Base-by-base conservation (phyloP, 2,113 vertebrate genomes). In the Microcebus griseorufus region DNA sequence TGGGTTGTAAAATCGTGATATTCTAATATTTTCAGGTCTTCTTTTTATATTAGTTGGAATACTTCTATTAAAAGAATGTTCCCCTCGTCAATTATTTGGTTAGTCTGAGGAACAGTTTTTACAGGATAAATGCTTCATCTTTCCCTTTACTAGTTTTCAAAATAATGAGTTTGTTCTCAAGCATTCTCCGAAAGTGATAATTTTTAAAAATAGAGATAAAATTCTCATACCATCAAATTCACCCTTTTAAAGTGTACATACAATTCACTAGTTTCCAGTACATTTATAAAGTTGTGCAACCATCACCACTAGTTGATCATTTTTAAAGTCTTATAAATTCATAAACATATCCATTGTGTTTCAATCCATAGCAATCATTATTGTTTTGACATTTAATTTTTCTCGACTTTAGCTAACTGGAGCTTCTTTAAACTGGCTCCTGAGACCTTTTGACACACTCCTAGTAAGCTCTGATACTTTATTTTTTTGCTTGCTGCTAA, bases 141-240 rank as follows among this genome's bases (percentile, higher is more conserved):
- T 96, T 58, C 42, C 78, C 27, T 93, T 97, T 73, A 93, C 37
- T 86, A 72, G 72, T 96, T 96, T 95, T 92, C 75, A 90, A 92
- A 92, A 78, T 92, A 95, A 67, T 82, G 51, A 80, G 17, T 90
- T 88, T 62, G 60, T 92, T 96, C 62, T 83, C 39, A 86, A 89
- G 34, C 37, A 72, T 76, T 93, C 72, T 89, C 93, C 53, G 86
- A 88, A 96, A 34, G 67, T 72, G 34, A 72, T 85, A 39, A 86
- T 82, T 95, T 62, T 14, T n/a, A 78, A 82, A 91, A 80, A 79
- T 42, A 76, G 93, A 72, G 69, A 78, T 93, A 72, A 92, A 78
- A 96, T 86, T 89, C 80, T 76, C 60, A 82, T 86, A 37, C 81
- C 53, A 93, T 88, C 78, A 91, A 95, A 88, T 90, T 85, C 34